Conservation (phyloP, 1,140 invertebrate genomes). For the Anadara kagoshimensis region DNA sequence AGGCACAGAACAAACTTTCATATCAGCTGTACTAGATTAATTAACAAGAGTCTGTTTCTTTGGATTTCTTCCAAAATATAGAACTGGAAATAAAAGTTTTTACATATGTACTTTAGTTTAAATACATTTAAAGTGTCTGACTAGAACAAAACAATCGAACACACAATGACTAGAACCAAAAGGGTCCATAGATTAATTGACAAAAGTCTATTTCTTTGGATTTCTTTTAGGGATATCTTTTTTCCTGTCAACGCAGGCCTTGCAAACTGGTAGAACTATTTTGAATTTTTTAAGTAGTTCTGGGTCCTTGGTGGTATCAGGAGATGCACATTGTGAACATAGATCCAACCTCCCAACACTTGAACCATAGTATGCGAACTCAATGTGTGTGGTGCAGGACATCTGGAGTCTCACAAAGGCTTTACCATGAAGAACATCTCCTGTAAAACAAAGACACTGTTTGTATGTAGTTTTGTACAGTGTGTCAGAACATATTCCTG, state of each 20-base stretch:
- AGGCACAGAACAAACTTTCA: background rate
- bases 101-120: constrained; percentile 9
- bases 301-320: background rate
- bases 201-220: no score
- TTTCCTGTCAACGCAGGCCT: background rate
- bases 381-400: constrained; percentile 9
- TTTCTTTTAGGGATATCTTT: no score
- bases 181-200: no score
- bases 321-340: constrained; percentile 3
- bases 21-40: background rate
- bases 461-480: constrained; percentile 8
- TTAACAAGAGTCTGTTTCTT: no score
- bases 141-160: no score
- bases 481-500: constrained; percentile 9
- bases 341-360: constrained; percentile 2
- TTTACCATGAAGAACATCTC: constrained; percentile 17
- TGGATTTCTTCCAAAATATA: no score
- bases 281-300: constrained; percentile 15
- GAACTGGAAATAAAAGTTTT: constrained; percentile 2
- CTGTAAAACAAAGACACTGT: background rate
- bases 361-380: constrained; percentile 14
- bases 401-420: constrained; percentile 5
- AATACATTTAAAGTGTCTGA: constrained; percentile 7
- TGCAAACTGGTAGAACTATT: constrained; percentile 11
- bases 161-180: no score